These are phyloP conservation scores for Tylochromis polylepis DNA, from an alignment of 2,113 vertebrate species.

Conservation along the genomic window DNA sequence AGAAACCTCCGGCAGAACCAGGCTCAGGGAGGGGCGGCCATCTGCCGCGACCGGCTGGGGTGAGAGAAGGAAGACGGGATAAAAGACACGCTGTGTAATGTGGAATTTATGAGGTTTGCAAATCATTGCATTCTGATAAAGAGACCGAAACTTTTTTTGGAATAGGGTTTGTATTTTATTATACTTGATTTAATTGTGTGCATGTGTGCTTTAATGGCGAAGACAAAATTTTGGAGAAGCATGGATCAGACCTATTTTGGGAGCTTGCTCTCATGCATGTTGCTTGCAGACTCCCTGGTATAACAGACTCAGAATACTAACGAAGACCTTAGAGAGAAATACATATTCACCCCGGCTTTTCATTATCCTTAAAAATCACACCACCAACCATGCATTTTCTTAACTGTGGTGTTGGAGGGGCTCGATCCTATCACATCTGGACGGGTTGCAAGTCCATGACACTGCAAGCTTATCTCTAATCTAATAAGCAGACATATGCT, in stretches of 20 bases:
- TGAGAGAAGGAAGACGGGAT: accelerated
- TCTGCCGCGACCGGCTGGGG: accelerated
- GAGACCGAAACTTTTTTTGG: too few relatives aligned
- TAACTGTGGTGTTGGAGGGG: not conserved
- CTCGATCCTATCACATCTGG: not conserved
- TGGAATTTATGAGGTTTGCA: not conserved
- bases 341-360: not conserved
- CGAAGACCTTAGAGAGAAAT: not conserved
- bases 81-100: too few relatives aligned
- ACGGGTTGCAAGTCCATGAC: not conserved
- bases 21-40: not conserved
- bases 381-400: not conserved
- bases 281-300: not conserved
- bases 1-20: accelerated
- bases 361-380: not conserved
- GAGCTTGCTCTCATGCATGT: not conserved
- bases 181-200: not conserved
- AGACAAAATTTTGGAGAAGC: accelerated
- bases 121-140: not conserved
- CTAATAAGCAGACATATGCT: not conserved
- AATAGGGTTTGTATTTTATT: not conserved
- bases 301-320: not conserved
- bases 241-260: not conserved
- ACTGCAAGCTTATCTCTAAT: not conserved
- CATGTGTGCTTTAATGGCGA: not conserved